Evolutionary conservation across 2,888 invertebrate species (phyloP).

Genomic region (Hirtodrosophila alboralis): DNA sequence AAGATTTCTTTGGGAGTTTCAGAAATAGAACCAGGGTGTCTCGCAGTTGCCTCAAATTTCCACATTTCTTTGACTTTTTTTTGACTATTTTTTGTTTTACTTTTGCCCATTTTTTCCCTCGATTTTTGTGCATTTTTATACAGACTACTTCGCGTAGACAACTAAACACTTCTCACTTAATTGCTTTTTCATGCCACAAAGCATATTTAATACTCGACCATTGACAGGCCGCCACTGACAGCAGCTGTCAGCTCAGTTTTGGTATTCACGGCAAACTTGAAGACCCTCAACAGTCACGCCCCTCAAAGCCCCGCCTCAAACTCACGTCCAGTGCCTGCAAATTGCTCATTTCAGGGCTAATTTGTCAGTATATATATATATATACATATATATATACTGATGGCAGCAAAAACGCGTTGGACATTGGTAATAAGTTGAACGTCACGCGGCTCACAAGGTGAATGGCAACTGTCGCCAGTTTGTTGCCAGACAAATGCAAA

Average conservation of each 20-base stretch:
- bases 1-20: too few relatives aligned
- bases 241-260: conserved; percentile 74
- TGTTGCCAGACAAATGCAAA: conserved; percentile 57
- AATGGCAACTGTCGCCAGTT: conserved; percentile 27
- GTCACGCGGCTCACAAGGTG: conserved; percentile 21
- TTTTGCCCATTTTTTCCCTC: background rate
- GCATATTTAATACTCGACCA: conserved; percentile 71
- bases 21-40: too few relatives aligned
- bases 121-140: conserved; percentile 11
- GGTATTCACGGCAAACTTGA: conserved; percentile 60
- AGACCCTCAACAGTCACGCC: conserved; percentile 17
- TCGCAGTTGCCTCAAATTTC: too few relatives aligned
- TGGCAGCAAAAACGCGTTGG: conserved; percentile 23
- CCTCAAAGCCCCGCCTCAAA: conserved; percentile 13
- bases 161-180: conserved; percentile 61
- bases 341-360: conserved; percentile 82
- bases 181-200: conserved; percentile 75
- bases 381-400: too few relatives aligned
- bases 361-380: conserved; percentile 72
- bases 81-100: background rate
- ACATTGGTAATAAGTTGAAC: conserved; percentile 36
- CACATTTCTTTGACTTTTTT: background rate
- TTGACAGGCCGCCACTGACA: conserved; percentile 70
- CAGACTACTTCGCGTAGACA: conserved; percentile 7
- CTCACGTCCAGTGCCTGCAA: conserved; percentile 60